Conservation (phyloP, 2,113 vertebrate species). For the Calidris pugnax region DNA sequence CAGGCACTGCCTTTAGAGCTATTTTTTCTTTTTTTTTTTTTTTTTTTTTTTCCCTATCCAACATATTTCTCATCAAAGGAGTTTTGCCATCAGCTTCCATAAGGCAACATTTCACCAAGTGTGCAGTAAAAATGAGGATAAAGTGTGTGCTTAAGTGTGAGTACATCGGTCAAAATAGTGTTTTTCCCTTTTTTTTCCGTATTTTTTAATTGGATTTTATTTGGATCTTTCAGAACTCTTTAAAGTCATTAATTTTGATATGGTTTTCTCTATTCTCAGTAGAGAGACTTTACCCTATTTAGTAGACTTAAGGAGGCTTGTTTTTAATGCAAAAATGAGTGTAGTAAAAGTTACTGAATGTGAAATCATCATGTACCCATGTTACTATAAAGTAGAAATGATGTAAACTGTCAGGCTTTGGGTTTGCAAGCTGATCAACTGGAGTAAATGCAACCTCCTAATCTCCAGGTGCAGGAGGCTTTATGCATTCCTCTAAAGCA, state of each 20-base stretch:
- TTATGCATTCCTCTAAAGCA: not conserved
- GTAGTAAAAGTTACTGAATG: not conserved
- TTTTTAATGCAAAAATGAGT: not conserved
- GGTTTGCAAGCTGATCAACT: not conserved
- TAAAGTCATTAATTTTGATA: not conserved
- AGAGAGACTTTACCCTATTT: not conserved
- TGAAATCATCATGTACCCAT: not conserved
- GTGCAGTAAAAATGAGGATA: not conserved
- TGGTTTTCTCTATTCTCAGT: not conserved
- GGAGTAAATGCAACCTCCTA: not conserved
- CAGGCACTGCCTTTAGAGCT: not conserved
- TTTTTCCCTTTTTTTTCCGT: rapidly evolving
- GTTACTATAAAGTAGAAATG: not conserved
- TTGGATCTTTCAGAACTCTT: not conserved
- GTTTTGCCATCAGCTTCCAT: not conserved
- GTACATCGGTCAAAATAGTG: not conserved
- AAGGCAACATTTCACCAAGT: not conserved
- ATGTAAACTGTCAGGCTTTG: not conserved
- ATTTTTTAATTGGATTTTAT: not conserved
- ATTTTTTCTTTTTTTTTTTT: too few relatives aligned
- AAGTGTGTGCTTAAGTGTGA: not conserved
- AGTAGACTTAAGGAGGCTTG: not conserved
- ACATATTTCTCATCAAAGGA: not conserved
- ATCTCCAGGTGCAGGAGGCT: not conserved
- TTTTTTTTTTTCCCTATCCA: too few relatives aligned